These are phyloP conservation scores for Triops cancriformis DNA, from an alignment of 1,140 invertebrate species.

Conservation along the genomic window DNA sequence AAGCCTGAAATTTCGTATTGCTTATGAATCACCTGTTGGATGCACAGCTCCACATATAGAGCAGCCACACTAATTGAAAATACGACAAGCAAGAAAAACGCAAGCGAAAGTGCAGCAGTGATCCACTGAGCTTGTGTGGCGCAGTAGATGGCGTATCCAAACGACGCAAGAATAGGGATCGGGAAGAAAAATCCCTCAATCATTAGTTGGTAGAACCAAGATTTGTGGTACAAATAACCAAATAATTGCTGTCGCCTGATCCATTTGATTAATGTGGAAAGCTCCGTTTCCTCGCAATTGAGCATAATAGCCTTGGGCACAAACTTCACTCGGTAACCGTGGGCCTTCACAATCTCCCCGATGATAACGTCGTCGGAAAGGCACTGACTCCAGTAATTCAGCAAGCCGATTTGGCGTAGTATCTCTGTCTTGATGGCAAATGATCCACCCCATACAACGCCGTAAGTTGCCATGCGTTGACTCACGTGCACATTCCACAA, in stretches of 20 bases:
- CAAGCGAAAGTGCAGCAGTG: not conserved
- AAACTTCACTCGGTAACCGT: constrained; percentile 13
- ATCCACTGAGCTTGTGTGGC: not conserved
- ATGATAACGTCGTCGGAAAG: constrained; percentile 17
- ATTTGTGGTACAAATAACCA: not conserved
- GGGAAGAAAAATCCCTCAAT: constrained; percentile 15
- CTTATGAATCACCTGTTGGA: not conserved
- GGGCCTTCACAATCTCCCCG: not conserved
- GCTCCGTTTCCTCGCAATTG: constrained; percentile 15
- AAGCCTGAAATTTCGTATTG: not conserved
- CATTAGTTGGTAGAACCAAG: not conserved
- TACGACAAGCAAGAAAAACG: not conserved
- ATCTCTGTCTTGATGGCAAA: constrained; percentile 8
- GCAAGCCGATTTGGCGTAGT: not conserved
- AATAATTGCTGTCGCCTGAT: constrained; percentile 10
- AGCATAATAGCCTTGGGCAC: not conserved
- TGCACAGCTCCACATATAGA: not conserved
- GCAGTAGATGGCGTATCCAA: not conserved
- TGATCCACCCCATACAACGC: constrained; percentile 16
- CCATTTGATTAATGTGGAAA: not conserved
- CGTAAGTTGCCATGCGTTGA: not conserved
- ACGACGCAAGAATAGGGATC: not conserved
- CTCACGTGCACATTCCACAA: constrained; percentile 17
- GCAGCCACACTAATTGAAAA: not conserved
- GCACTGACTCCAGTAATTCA: constrained; percentile 8